phyloP scores from a whole-genome alignment of 2,888 invertebrate genomes.

The Pandemis corylana region DNA sequence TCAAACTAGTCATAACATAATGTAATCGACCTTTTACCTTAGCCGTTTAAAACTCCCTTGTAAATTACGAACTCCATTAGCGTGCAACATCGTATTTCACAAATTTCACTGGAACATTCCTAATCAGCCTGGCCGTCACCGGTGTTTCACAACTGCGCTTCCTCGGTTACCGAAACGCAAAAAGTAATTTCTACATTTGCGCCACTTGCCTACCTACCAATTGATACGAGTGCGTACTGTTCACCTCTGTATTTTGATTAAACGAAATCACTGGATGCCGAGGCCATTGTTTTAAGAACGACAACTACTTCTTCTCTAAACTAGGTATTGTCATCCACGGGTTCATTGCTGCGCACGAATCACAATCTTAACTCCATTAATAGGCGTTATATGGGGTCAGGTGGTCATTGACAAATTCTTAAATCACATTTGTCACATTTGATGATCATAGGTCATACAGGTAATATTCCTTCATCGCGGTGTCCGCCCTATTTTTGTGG shows the following conservation, averaged over 20 bases:
- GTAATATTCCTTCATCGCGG: not conserved
- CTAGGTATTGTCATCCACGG: too few relatives aligned
- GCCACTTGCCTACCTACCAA: constrained; percentile 13
- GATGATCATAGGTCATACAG: too few relatives aligned
- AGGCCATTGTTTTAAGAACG: not conserved
- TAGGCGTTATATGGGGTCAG: too few relatives aligned
- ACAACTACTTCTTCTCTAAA: too few relatives aligned
- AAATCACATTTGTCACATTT: too few relatives aligned
- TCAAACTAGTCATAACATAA: too few relatives aligned
- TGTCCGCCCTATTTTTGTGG: constrained; percentile 64
- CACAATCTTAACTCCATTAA: too few relatives aligned
- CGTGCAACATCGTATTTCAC: constrained; percentile 34
- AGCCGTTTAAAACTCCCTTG: not conserved
- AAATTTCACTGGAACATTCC: constrained; percentile 41
- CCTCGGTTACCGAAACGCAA: constrained; percentile 49
- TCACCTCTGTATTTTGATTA: not conserved
- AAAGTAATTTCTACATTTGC: constrained; percentile 49
- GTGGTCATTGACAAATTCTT: too few relatives aligned
- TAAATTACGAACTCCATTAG: constrained; percentile 11
- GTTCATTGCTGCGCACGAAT: too few relatives aligned
- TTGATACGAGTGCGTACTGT: constrained; percentile 9
- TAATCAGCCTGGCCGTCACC: constrained; percentile 42
- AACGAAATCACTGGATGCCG: not conserved
- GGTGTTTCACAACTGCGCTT: constrained; percentile 47
- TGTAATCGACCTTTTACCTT: not conserved